Evolutionary conservation across 2,113 vertebrate species (phyloP), one percentile per base, ranked within the genome.

Genomic region (Narcine bancroftii): DNA sequence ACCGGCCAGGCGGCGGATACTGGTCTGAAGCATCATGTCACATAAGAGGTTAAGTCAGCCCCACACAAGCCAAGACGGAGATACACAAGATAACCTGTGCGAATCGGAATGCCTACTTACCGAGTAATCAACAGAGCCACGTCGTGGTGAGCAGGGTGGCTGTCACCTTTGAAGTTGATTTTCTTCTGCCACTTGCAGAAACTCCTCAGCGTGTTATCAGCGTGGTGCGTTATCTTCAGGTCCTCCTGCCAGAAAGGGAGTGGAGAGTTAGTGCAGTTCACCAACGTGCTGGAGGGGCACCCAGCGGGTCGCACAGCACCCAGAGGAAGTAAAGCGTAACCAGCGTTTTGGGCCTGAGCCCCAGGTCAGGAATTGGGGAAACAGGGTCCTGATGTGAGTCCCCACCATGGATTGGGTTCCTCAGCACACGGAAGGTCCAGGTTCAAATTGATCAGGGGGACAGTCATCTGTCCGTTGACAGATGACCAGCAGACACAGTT

Each of bases 141-240:
- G 0, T 99, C 99, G 0, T 99, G 99, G 93, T 99, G 99, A 83
- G 96, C 95, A 0, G 98, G 97, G 75, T 99, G 97, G 0, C 96
- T 93, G 0, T 99, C 99, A 81, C 97, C 97, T 92, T 98, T 99
- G 93, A 96, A 93, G 13, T 99, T 99, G 92, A 99, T 95, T 83
- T 94, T 96, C 93, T 98, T 99, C 95, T 99, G 99, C 99, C 99
- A 99, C 87, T 97, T 99, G 94, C 99, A 99, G 94, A 99, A 99
- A 94, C 97, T 99, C 92, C 81, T 96, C 94, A 99, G 93, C 92
- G 97, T 99, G 95, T 98, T 97, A 95, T 99, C 98, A 0, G 98
- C 99, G 0, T 99, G 98, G 94, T 99, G 98, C 21, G 96, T 97
- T 94, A 99, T 97, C 94, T 99, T 99, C 89, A 99, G 94, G 33